Evolutionary conservation across 1,140 invertebrate genomes (phyloP), one percentile per base, ranked within the genome.

Genomic region (Eulimnadia texana): DNA sequence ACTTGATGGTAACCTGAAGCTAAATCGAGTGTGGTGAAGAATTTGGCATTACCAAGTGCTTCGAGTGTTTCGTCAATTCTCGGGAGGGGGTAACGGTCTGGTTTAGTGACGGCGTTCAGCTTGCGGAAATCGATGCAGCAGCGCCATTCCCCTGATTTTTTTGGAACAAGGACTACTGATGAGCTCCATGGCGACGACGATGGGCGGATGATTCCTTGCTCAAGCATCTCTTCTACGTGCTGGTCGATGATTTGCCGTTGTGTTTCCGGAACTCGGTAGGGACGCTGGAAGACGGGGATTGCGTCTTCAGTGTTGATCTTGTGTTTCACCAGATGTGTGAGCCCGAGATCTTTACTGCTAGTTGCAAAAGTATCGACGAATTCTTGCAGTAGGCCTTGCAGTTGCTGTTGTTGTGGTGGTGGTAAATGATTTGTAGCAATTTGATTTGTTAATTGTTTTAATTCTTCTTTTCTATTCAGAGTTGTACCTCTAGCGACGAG

Each of bases 21-120:
- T 16, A 76, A 51, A 67, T 78, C 74, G 2, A 78, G 56, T 0
- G 69, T 66, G 0, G 68, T 66, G 60, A 78, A 77, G 50, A 67
- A 70, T 42, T 64, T 64, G 3, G 69, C 63, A 1, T 67, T 67
- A 16, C 65, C 67, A 33, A 78, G 51, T 11, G 62, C 61, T 59
- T 73, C 69, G 10, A 80, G 64, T 20, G 67, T 71, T 13, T 75
- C 71, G 20, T 73, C 70, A 16, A 78, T 73, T 9, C 68, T 67
- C 10, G 76, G 77, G 9, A 80, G 58, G 0, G 78, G 77, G 65
- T 69, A 78, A 24, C 62, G 62, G 60, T 78, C 73, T 53, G 65
- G 52, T 29, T 65, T 68, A 0, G 73, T 78, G 2, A 70, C 56
- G 0, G 22, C 16, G 64, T 78, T 77, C 2, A 76, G 51, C 13